Percentiles rank a stretch among this genome's conserved stretches.
Evolutionary conservation across 2,797 vertebrate genomes (phyloP).

Genomic region (Coreius guichenoti): DNA sequence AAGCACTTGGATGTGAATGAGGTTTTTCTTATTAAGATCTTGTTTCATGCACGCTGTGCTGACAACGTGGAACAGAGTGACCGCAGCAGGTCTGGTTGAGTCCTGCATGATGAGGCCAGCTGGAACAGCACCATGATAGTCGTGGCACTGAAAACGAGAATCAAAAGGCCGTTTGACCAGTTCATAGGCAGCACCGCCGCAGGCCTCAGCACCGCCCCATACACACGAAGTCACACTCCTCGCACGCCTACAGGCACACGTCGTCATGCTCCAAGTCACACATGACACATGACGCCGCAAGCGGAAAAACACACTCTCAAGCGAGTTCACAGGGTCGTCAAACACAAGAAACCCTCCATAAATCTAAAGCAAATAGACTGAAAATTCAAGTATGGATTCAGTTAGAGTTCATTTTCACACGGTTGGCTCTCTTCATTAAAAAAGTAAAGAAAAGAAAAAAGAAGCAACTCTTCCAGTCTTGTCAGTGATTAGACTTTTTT

Average conservation of each 20-base stretch:
- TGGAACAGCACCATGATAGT: neutral
- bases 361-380: neutral
- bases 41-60: slow-evolving; percentile 22
- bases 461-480: slow-evolving; percentile 13
- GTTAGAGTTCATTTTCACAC: neutral
- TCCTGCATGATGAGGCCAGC: slow-evolving; percentile 10
- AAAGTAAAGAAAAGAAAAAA: neutral
- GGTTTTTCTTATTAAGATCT: slow-evolving; percentile 24
- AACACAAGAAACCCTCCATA: neutral
- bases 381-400: neutral
- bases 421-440: neutral
- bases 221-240: slow-evolving; percentile 50
- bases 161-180: slow-evolving; percentile 35
- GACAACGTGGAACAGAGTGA: slow-evolving; percentile 30
- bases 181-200: slow-evolving; percentile 37
- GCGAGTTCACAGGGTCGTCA: neutral
- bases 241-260: slow-evolving; percentile 48
- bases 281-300: slow-evolving; percentile 35
- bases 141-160: neutral
- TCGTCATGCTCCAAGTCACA: slow-evolving; percentile 41
- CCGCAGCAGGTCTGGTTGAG: slow-evolving; percentile 19
- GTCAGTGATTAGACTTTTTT: slow-evolving; percentile 16
- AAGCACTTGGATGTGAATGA: slow-evolving; percentile 15
- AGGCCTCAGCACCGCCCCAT: neutral
- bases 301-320: slow-evolving; percentile 16